These are phyloP conservation scores for Caenorhabditis japonica DNA, from an alignment of 2,888 invertebrate species.

Conservation along the genomic window DNA sequence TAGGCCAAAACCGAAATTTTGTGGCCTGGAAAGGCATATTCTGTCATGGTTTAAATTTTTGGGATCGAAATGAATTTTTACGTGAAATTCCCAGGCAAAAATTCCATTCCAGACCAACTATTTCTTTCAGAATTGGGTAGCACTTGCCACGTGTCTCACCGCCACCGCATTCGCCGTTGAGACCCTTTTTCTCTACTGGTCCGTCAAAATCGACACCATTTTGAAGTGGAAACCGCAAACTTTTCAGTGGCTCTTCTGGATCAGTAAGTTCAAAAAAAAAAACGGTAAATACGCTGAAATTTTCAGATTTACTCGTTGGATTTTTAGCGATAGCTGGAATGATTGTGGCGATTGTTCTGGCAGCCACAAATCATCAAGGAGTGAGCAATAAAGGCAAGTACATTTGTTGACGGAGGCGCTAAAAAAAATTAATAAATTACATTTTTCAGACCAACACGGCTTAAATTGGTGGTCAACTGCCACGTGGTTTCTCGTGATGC, in stretches of 20 bases:
- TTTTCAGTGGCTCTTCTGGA: constrained; percentile 29
- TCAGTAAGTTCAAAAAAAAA: constrained; percentile 22
- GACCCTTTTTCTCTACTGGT: constrained; percentile 31
- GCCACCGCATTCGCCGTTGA: constrained; percentile 38
- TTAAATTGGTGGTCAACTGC: constrained; percentile 47
- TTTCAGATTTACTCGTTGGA: constrained; percentile 24
- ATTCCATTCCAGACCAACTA: no score
- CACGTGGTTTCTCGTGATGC: constrained; percentile 19
- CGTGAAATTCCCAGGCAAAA: no score
- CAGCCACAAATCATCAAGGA: constrained; percentile 33
- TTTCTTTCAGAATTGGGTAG: constrained; percentile 48
- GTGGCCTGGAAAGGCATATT: no score
- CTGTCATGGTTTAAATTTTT: no score
- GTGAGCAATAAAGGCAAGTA: constrained; percentile 19
- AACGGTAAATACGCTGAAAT: not conserved
- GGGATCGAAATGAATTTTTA: no score
- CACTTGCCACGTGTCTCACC: constrained; percentile 30
- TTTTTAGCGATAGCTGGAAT: constrained; percentile 39
- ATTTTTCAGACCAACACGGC: constrained; percentile 37
- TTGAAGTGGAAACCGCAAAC: constrained; percentile 19
- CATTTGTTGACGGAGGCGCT: no score
- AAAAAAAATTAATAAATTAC: not conserved
- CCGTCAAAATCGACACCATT: constrained; percentile 27
- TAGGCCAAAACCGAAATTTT: no score
- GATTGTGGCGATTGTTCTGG: constrained; percentile 29